Percentiles rank a stretch among this genome's conserved stretches.
Evolutionary conservation across 2,113 vertebrate species (phyloP).

Genomic region (Lagenorhynchus albirostris): DNA sequence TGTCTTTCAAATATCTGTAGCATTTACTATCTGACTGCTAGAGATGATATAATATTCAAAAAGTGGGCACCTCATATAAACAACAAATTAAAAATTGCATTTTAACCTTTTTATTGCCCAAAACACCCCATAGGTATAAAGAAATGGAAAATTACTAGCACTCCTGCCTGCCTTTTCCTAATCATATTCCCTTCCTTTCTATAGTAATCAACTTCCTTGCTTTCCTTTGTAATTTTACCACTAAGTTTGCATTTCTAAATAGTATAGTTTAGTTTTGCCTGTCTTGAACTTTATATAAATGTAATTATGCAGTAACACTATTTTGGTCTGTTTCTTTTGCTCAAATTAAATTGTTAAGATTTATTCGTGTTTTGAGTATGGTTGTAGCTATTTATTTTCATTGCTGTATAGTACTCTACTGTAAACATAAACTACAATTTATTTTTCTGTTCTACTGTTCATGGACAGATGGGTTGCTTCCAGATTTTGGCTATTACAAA

Average conservation of each 20-base stretch:
- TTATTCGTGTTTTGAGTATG: not conserved
- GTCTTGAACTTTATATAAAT: conserved; percentile 33
- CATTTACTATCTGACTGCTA: not conserved
- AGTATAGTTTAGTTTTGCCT: not conserved
- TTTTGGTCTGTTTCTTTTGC: not conserved
- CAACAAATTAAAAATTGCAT: not conserved
- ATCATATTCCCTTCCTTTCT: not conserved
- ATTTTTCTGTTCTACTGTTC: not conserved
- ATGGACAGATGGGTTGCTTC: not conserved
- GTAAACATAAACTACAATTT: not conserved
- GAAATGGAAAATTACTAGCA: not conserved
- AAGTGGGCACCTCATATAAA: not conserved
- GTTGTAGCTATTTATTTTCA: not conserved
- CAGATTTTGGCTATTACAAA: not conserved
- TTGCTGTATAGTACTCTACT: not conserved
- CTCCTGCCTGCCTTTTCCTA: not conserved
- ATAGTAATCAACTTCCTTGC: not conserved
- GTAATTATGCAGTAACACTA: not conserved
- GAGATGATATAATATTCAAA: not conserved
- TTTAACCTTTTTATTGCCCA: not conserved
- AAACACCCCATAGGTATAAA: not conserved
- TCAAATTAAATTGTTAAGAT: not conserved
- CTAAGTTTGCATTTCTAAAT: not conserved
- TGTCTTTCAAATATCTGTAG: not conserved
- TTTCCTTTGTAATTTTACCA: not conserved